Evolutionary conservation across 2,113 vertebrate genomes (phyloP), one percentile per base, ranked within the genome.

Genomic region (Petrocephalus microphthalmus): DNA sequence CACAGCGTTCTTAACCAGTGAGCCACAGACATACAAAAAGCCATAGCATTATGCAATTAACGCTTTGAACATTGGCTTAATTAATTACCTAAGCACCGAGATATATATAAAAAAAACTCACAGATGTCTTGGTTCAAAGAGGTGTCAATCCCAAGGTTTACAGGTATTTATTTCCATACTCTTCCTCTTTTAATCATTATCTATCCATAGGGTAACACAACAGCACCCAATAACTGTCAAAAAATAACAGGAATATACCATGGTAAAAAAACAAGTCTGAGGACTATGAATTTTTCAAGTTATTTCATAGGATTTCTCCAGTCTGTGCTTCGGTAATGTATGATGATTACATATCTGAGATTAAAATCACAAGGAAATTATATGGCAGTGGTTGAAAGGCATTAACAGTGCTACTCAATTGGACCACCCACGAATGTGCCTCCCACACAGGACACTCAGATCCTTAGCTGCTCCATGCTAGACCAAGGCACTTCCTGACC

Each of bases 291-390:
- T 81, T 45, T 42, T 20, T 81, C 74, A 81, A 45, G 42, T 42
- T 81, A 42, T 37, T 81, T 81, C 74, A 81, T 42, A 45, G 60
- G 33, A 19, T 37, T 78, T 83, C 20, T 83, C 20, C 45, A 22
- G 45, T 49, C 81, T 45, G 81, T 83, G 22, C 42, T 22, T 47
- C 49, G 81, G 81, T 83, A 83, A 83, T 83, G 45, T 49, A 83
- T 83, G 81, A 83, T 83, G 37, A 83, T 47, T 22, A 83, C 81
- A 83, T 83, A 49, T 83, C 37, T 47, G 42, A 83, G 45, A 83
- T 83, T 83, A 83, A 83, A 83, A 83, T 83, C 7, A 42, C 42
- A 83, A 49, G 81, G 2, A 83, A 83, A 83, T 83, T 22, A 83
- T 47, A 83, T 2, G 45, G 81, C 81, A 47, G 33, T 42, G 42